A percentile compares a stretch with the other conserved stretches of the same genome.
These are phyloP conservation scores for Haemorhous mexicanus DNA, from an alignment of 2,113 vertebrate genomes.

Conservation along the genomic window DNA sequence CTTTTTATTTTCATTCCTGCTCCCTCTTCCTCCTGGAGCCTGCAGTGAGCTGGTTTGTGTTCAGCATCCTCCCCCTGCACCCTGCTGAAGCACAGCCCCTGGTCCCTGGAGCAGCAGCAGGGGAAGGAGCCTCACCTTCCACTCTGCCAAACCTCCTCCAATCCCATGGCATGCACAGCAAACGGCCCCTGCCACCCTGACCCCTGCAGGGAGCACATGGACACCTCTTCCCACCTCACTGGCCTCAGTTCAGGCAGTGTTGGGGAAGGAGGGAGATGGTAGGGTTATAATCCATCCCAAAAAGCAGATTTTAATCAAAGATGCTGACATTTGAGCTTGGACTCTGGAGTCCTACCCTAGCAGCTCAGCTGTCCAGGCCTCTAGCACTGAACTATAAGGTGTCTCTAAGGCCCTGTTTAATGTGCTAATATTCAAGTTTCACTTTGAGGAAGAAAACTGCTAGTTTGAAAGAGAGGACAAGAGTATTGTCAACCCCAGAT, in stretches of 20 bases:
- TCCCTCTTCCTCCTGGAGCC: not conserved
- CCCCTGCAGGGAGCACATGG: not conserved
- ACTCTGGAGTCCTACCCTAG: not conserved
- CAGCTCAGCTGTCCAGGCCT: not conserved
- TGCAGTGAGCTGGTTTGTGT: not conserved
- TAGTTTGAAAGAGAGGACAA: not conserved
- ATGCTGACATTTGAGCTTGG: not conserved
- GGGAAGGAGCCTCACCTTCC: not conserved
- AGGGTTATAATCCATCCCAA: not conserved
- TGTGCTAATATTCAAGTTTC: not conserved
- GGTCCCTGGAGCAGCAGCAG: rapidly evolving
- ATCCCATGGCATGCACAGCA: rapidly evolving
- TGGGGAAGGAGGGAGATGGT: not conserved
- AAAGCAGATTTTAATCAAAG: not conserved
- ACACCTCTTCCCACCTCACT: not conserved
- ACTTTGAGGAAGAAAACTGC: not conserved
- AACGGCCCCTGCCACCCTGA: not conserved
- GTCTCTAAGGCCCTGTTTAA: not conserved
- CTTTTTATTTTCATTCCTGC: not conserved
- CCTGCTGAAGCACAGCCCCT: rapidly evolving
- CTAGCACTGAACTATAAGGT: not conserved
- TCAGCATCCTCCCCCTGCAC: not conserved
- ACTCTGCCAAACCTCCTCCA: not conserved
- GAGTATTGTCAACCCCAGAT: not conserved
- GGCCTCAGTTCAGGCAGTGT: not conserved